Base-by-base conservation (phyloP, 1,140 invertebrate species). In the Drosophila mauritiana region DNA sequence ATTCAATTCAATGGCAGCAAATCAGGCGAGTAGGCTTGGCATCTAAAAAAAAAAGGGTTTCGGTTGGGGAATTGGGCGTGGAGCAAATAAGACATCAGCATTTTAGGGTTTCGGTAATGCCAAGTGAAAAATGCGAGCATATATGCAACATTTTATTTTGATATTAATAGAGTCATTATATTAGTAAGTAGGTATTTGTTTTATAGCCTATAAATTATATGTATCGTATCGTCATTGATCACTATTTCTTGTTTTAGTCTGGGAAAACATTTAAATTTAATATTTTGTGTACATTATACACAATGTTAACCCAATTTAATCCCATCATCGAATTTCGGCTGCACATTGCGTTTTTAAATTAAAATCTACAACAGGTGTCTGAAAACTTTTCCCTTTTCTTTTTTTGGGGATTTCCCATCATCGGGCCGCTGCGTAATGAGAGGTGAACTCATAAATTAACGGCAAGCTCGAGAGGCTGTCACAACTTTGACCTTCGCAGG, bases 1-100 rank as follows among this genome's bases (percentile, higher is more conserved):
- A 88, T 88, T 88, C 83, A 88, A 89, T 88, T 83, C 80, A 80
- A 86, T 84, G 83, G 84, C 76, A 55, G 58, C 83, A 84, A 89
- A 80, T 89, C 80, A 80, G 72, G 84, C 83, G 54, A 70, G 76
- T 69, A 69, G 83, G 58, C 70, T 43, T 58, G 73, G 54, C 54
- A 65, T 80, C 42, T 55, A 15, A 53, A 69, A 67, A 81, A 17
- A 81, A 74, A 31, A 31, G 27, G 83, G 64, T 65, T 73, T 58
- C 39, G 39, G 48, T 4, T 8, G 22, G 70, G 70, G 25, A 42
- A 45, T 55, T 34, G 68, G 65, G 72, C 25, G 68, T 61, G 73
- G 17, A 54, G 27, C 39, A 81, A 81, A 74, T 78, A 82, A 86
- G 83, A 85, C 64, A 81, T 85, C 78, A 86, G 63, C 49, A 55